Evolutionary conservation across 2,797 vertebrate genomes (phyloP).

Genomic region (Oreochromis mossambicus): DNA sequence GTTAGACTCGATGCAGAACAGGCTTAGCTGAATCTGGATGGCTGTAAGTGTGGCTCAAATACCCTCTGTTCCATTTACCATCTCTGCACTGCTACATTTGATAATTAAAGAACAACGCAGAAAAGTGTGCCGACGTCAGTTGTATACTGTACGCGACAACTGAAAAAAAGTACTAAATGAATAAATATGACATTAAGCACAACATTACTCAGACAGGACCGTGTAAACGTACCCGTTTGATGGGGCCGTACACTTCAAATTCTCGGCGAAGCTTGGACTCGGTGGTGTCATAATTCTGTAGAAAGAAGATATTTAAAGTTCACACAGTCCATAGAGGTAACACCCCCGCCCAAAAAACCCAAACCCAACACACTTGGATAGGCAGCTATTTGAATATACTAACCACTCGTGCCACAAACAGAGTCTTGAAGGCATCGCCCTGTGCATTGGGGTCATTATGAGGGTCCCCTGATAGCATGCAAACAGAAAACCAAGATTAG

Average conservation of each 20-base stretch:
- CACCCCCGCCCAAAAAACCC: too few species aligned
- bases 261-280: conserved; percentile 93
- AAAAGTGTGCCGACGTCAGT: neutral
- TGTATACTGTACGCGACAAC: neutral
- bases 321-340: neutral
- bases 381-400: conserved; percentile 30
- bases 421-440: conserved; percentile 93
- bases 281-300: conserved; percentile 92
- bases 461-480: conserved; percentile 83
- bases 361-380: neutral
- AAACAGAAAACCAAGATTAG: neutral
- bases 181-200: neutral
- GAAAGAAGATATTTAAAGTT: neutral
- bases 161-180: neutral
- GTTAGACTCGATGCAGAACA: neutral
- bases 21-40: neutral
- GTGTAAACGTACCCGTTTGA: conserved; percentile 81
- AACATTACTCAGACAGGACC: neutral
- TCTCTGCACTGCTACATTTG: neutral
- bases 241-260: conserved; percentile 94
- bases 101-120: neutral
- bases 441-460: conserved; percentile 93
- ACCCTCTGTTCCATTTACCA: neutral
- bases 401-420: conserved; percentile 93
- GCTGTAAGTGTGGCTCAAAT: neutral